phyloP scores from a whole-genome alignment of 2,797 vertebrate genomes.

The Artibeus lituratus region DNA sequence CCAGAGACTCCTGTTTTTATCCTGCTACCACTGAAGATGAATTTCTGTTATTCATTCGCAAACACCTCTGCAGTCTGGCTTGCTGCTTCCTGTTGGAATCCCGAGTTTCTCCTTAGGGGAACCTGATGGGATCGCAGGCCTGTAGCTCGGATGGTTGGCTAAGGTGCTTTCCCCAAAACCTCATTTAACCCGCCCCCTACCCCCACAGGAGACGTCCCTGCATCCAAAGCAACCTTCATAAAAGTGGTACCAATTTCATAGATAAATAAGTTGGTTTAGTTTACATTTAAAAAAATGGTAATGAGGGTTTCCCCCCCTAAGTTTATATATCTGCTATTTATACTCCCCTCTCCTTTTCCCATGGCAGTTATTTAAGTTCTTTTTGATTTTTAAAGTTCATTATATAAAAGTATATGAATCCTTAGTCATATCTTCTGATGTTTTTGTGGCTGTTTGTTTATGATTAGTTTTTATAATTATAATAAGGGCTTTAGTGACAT shows the following conservation, averaged over 20 bases:
- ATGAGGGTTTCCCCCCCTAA: neutral
- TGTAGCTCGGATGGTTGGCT: fast-evolving
- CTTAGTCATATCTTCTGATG: neutral
- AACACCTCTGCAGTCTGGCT: fast-evolving
- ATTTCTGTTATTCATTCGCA: neutral
- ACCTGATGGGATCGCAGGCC: neutral
- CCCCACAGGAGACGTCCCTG: fast-evolving
- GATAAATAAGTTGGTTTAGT: neutral
- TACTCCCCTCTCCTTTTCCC: neutral
- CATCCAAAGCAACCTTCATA: neutral
- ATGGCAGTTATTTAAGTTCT: neutral
- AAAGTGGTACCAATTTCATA: neutral
- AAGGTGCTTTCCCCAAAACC: neutral
- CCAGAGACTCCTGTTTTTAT: neutral
- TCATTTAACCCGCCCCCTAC: too few species aligned
- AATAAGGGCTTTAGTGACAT: neutral
- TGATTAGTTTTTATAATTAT: neutral
- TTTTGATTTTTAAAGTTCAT: neutral
- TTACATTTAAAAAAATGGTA: neutral
- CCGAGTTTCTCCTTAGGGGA: neutral
- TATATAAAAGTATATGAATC: neutral
- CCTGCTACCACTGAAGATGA: neutral
- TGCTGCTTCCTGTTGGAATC: neutral
- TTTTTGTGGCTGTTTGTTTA: neutral
- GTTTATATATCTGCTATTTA: neutral